A percentile compares a stretch with the other conserved stretches of the same genome.
Conservation (phyloP, 2,888 invertebrate species). For the Lysandra bellargus region DNA sequence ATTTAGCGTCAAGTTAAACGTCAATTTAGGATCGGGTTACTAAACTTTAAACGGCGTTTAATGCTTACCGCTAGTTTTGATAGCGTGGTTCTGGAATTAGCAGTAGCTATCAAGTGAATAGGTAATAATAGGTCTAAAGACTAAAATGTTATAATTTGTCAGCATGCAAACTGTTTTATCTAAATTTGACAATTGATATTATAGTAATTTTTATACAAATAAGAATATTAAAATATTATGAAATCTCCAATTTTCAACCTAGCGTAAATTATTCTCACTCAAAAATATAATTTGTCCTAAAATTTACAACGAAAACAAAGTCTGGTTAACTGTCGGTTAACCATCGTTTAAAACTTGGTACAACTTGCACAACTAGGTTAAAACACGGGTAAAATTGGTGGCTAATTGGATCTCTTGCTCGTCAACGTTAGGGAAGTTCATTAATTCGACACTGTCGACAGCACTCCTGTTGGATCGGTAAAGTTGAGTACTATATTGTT, state of each 20-base stretch:
- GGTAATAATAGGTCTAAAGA: too few relatives aligned
- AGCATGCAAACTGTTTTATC: too few relatives aligned
- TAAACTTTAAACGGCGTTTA: not conserved
- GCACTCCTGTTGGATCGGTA: not conserved
- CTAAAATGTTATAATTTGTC: too few relatives aligned
- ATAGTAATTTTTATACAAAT: too few relatives aligned
- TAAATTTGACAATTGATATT: too few relatives aligned
- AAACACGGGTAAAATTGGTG: not conserved
- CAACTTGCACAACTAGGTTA: not conserved
- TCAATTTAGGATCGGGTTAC: not conserved
- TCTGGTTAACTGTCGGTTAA: not conserved
- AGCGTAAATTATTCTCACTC: not conserved
- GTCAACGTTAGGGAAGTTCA: not conserved
- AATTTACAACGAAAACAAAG: not conserved
- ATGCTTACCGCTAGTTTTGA: not conserved
- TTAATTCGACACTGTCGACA: not conserved
- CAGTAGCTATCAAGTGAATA: too few relatives aligned
- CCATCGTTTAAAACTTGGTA: not conserved
- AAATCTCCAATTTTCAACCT: too few relatives aligned
- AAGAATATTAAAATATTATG: too few relatives aligned
- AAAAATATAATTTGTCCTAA: not conserved
- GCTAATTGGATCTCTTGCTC: not conserved
- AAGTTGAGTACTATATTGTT: too few relatives aligned
- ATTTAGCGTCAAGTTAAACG: constrained; percentile 13
- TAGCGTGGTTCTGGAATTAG: not conserved